A percentile compares a stretch with the other conserved stretches of the same genome.
Evolutionary conservation across 2,113 vertebrate species (phyloP).

Genomic region (Columba janthina): DNA sequence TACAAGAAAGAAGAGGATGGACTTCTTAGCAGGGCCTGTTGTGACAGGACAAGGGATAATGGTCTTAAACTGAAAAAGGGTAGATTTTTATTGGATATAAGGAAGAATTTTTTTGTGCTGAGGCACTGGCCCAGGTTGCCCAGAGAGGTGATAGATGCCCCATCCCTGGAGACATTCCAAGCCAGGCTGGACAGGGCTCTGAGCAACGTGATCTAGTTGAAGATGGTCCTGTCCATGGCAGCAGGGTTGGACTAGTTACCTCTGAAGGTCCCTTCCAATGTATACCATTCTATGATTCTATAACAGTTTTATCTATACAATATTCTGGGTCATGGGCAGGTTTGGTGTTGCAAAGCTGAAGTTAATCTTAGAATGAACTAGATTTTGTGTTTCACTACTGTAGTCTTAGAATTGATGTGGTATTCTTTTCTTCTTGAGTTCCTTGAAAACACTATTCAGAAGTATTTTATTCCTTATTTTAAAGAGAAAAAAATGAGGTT

Average conservation of each 20-base stretch:
- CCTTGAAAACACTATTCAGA: background rate
- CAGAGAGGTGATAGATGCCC: background rate
- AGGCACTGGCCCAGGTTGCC: background rate
- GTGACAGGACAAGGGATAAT: background rate
- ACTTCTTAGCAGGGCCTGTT: too few species aligned
- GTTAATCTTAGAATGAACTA: background rate
- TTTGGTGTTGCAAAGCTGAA: background rate
- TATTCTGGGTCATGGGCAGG: background rate
- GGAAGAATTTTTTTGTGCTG: background rate
- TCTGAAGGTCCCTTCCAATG: background rate
- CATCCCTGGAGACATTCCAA: background rate
- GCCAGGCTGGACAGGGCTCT: background rate
- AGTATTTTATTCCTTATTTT: conserved; percentile 10
- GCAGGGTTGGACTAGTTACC: background rate
- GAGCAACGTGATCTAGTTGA: background rate
- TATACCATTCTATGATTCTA: background rate
- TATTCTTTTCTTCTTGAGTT: background rate
- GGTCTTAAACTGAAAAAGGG: background rate
- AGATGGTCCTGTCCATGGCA: background rate
- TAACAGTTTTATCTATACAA: background rate
- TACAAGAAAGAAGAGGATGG: too few species aligned
- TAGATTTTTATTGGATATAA: background rate
- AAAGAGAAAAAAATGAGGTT: background rate
- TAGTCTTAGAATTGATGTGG: background rate
- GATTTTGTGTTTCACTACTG: background rate